Conservation (phyloP, 2,888 invertebrate genomes). For the Agrochola lota region DNA sequence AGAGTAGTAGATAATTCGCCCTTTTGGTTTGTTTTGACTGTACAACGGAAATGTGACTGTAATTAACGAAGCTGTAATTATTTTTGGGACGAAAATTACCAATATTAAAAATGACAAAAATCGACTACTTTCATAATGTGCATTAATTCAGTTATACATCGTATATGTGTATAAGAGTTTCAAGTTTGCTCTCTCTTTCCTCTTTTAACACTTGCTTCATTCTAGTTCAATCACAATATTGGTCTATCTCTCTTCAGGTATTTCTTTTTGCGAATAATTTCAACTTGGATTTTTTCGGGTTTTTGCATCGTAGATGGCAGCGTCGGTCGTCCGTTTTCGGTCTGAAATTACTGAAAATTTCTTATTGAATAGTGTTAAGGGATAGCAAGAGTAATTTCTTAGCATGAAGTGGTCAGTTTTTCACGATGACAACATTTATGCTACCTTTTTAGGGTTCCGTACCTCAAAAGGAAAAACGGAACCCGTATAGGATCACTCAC, state of each 20-base stretch:
- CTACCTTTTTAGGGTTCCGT: not conserved
- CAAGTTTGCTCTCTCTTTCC: not conserved
- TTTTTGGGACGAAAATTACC: not conserved
- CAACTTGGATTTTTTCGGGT: not conserved
- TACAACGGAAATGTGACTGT: not conserved
- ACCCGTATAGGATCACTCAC: too few relatives aligned
- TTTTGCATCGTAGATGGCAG: not conserved
- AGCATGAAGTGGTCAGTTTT: not conserved
- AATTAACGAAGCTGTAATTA: not conserved
- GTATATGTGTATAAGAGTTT: not conserved
- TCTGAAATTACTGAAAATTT: conserved; percentile 48
- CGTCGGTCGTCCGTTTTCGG: conserved; percentile 31
- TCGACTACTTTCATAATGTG: not conserved
- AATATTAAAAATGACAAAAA: not conserved
- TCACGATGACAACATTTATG: not conserved
- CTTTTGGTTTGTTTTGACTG: not conserved
- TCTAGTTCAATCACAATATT: conserved; percentile 3
- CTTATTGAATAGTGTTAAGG: conserved; percentile 36
- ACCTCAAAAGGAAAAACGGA: too few relatives aligned
- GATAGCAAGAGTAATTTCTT: not conserved
- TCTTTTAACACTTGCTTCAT: not conserved
- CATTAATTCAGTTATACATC: not conserved
- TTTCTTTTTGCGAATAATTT: conserved; percentile 4
- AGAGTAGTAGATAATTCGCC: not conserved
- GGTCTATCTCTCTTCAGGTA: conserved; percentile 22